Evolutionary conservation across 2,888 invertebrate species (phyloP).

Genomic region (Bedellia somnulentella): DNA sequence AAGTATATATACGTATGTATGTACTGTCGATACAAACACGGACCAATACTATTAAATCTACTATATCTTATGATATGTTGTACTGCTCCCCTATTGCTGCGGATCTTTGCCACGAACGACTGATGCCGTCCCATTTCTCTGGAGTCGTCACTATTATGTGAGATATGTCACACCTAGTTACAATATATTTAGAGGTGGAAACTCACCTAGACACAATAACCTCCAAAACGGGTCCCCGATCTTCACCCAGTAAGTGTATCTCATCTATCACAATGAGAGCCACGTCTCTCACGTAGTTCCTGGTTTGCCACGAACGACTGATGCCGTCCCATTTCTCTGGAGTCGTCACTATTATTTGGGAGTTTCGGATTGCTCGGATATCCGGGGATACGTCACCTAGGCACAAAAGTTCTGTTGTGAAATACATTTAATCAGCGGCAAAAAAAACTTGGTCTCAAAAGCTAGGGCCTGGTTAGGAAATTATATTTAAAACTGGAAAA

Average conservation of each 20-base stretch:
- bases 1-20: too few relatives aligned
- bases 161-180: too few relatives aligned
- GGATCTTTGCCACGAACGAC: conserved; percentile 1
- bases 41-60: too few relatives aligned
- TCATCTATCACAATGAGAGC: conserved; percentile 95
- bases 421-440: too few relatives aligned
- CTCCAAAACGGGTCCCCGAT: conserved; percentile 88
- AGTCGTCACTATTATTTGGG: conserved; percentile 96
- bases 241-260: conserved; percentile 93
- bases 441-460: too few relatives aligned
- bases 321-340: conserved; percentile 99
- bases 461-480: too few relatives aligned
- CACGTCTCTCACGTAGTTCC: conserved; percentile 91
- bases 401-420: not conserved
- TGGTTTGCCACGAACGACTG: conserved; percentile 96
- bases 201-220: conserved; percentile 86
- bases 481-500: not conserved
- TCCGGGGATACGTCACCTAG: conserved; percentile 76
- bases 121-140: not conserved
- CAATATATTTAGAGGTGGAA: too few relatives aligned
- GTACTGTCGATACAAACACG: too few relatives aligned
- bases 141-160: conserved; percentile 96
- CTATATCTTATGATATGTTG: too few relatives aligned
- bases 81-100: too few relatives aligned
- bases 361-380: conserved; percentile 75